Evolutionary conservation across 2,888 invertebrate species (phyloP).

Genomic region (Rhamphomyia laevipes): DNA sequence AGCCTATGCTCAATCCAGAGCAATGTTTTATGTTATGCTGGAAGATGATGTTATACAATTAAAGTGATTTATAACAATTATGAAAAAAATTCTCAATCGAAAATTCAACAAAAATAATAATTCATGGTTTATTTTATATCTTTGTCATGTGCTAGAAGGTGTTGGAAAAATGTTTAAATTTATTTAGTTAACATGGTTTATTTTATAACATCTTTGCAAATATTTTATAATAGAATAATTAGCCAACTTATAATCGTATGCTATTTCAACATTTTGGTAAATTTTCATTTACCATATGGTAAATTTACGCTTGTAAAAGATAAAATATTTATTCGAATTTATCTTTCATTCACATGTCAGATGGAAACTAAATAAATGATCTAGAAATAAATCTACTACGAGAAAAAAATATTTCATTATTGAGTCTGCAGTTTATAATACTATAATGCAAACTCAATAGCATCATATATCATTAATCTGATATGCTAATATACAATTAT

Average conservation of each 20-base stretch:
- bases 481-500: too few relatives aligned
- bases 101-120: conserved; percentile 49
- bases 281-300: too few relatives aligned
- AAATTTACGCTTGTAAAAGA: conserved; percentile 39
- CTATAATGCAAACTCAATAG: too few relatives aligned
- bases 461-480: too few relatives aligned
- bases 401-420: too few relatives aligned
- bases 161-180: conserved; percentile 71
- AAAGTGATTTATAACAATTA: conserved; percentile 60
- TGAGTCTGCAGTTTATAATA: too few relatives aligned
- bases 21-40: conserved; percentile 72
- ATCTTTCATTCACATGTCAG: too few relatives aligned
- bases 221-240: conserved; percentile 84
- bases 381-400: too few relatives aligned
- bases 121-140: conserved; percentile 80
- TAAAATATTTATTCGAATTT: too few relatives aligned
- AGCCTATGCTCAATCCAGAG: conserved; percentile 74
- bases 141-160: conserved; percentile 69
- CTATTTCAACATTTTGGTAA: conserved; percentile 86
- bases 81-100: conserved; percentile 71
- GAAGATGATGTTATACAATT: conserved; percentile 84
- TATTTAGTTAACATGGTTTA: conserved; percentile 64
- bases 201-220: conserved; percentile 78
- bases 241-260: too few relatives aligned
- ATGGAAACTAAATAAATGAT: too few relatives aligned